These are phyloP conservation scores for Agrochola circellaris DNA, from an alignment of 2,888 invertebrate species.

Conservation along the genomic window DNA sequence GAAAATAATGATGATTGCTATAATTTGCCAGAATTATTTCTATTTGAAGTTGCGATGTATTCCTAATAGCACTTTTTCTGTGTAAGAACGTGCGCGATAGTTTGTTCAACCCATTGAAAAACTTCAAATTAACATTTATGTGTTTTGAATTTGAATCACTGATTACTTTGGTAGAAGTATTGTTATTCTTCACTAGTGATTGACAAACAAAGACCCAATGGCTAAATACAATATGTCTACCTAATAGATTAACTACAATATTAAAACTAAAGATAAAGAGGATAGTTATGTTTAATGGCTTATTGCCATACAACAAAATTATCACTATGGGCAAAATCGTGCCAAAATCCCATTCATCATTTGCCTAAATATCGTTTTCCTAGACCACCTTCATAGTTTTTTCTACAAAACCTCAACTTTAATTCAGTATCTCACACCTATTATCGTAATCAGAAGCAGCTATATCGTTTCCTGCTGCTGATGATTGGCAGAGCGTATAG, in stretches of 20 bases:
- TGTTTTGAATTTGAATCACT: constrained; percentile 44
- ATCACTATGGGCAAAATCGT: constrained; percentile 6
- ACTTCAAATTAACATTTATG: constrained; percentile 50
- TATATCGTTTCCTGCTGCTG: constrained; percentile 80
- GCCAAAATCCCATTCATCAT: constrained; percentile 10
- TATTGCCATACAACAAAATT: not conserved
- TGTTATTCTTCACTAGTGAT: constrained; percentile 12
- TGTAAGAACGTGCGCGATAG: constrained; percentile 25
- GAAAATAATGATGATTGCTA: constrained; percentile 61
- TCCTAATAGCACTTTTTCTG: constrained; percentile 32
- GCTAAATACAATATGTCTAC: not conserved
- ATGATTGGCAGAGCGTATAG: constrained; percentile 74
- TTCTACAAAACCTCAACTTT: constrained; percentile 28
- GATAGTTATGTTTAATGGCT: not conserved
- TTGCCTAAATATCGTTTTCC: constrained; percentile 33
- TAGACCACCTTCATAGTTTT: constrained; percentile 30
- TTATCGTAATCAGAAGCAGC: constrained; percentile 58
- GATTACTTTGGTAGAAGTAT: constrained; percentile 17
- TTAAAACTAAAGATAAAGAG: not conserved
- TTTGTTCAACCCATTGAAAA: constrained; percentile 58
- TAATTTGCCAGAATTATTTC: constrained; percentile 38
- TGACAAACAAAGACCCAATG: not conserved
- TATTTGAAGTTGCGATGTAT: constrained; percentile 21
- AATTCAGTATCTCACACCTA: constrained; percentile 41
- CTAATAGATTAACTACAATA: not conserved